Conservation (phyloP, 1,140 invertebrate species). For the Drosophila equinoxialis region DNA sequence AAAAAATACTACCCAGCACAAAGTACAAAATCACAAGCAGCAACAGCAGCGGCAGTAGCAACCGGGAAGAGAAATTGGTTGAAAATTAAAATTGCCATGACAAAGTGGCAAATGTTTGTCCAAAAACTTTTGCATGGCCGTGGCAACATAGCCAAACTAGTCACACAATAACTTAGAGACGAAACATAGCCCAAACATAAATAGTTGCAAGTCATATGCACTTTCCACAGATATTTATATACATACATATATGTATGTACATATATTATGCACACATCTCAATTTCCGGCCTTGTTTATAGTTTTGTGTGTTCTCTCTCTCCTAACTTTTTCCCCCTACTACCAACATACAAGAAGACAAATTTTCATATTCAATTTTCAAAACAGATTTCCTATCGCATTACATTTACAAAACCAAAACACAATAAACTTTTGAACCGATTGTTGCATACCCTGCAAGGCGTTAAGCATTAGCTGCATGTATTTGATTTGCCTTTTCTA, state of each 20-base stretch:
- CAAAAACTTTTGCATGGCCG: slow-evolving; percentile 68
- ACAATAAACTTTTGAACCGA: background rate
- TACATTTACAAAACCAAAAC: slow-evolving; percentile 29
- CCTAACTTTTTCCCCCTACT: background rate
- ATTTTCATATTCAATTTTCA: slow-evolving; percentile 13
- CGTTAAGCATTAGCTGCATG: no score
- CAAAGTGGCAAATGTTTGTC: slow-evolving; percentile 77
- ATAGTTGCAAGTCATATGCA: slow-evolving; percentile 38
- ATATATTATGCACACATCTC: slow-evolving; percentile 32
- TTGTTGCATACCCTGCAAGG: background rate
- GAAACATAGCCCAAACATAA: slow-evolving; percentile 21
- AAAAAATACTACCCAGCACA: background rate
- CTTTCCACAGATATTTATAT: slow-evolving; percentile 1
- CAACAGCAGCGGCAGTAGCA: slow-evolving; percentile 13
- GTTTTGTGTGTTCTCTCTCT: slow-evolving; percentile 17
- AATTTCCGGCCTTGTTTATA: slow-evolving; percentile 61
- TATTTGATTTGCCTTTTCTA: no score
- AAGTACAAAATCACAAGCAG: background rate
- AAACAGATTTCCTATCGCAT: slow-evolving; percentile 61
- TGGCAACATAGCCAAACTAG: slow-evolving; percentile 19
- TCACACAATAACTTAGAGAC: slow-evolving; percentile 37
- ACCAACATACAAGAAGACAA: background rate
- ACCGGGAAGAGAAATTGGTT: slow-evolving; percentile 32
- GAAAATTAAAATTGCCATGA: slow-evolving; percentile 76
- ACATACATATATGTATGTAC: no score